These are phyloP conservation scores for Xiphophorus hellerii DNA, from an alignment of 2,113 vertebrate species.

Conservation along the genomic window DNA sequence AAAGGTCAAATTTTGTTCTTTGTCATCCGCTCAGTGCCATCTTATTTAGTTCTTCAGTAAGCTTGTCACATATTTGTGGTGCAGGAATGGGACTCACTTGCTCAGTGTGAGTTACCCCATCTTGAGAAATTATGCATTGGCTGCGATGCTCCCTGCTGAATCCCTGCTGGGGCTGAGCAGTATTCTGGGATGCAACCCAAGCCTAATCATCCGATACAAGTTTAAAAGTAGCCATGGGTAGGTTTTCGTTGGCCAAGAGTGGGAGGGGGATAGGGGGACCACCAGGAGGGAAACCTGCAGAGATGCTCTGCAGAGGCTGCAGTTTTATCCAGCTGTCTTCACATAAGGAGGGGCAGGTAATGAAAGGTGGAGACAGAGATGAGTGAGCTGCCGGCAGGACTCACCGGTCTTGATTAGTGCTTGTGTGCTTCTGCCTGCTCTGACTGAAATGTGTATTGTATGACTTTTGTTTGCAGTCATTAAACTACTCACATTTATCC, in stretches of 20 bases:
- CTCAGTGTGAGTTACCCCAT: constrained; percentile 73
- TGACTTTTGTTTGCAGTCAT: constrained; percentile 42
- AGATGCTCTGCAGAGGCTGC: constrained; percentile 44
- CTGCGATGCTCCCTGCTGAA: constrained; percentile 68
- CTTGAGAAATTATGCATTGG: constrained; percentile 78
- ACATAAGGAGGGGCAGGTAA: constrained; percentile 51
- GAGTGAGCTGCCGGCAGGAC: constrained; percentile 53
- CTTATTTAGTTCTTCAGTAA: constrained; percentile 60
- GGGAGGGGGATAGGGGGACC: constrained; percentile 17
- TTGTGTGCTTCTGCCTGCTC: constrained; percentile 19
- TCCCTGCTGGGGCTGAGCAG: constrained; percentile 70
- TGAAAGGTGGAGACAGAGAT: constrained; percentile 55
- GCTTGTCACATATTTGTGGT: constrained; percentile 60
- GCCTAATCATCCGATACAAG: constrained; percentile 74
- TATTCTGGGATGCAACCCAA: constrained; percentile 73
- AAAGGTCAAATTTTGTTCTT: constrained; percentile 39
- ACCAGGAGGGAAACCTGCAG: constrained; percentile 43
- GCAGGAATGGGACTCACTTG: constrained; percentile 56
- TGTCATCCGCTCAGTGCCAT: constrained; percentile 31
- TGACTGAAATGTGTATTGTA: constrained; percentile 14
- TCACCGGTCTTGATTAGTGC: constrained; percentile 39
- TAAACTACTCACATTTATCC: constrained; percentile 29
- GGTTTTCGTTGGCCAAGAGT: constrained; percentile 44
- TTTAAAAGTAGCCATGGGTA: constrained; percentile 74
- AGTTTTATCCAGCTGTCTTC: constrained; percentile 40